Conservation (phyloP, 2,888 invertebrate genomes). For the Folsomia manolachei region DNA sequence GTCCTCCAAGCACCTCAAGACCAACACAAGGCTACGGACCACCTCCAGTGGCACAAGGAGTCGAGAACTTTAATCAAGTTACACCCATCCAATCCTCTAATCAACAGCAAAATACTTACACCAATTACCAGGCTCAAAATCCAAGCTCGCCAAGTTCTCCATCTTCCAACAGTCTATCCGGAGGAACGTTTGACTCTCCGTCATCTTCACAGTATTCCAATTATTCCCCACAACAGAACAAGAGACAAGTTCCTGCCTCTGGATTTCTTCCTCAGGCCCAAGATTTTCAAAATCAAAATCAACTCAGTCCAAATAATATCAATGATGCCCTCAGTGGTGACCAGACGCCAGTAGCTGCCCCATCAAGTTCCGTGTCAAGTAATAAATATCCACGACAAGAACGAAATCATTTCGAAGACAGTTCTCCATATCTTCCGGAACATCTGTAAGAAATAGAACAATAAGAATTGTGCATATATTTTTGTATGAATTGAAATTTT, state of each 20-base stretch:
- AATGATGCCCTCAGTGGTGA: background rate
- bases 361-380: background rate
- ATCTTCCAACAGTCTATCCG: background rate
- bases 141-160: background rate
- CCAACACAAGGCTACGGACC: slow-evolving; percentile 18
- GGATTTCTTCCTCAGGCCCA: no score
- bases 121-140: background rate
- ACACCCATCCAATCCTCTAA: no score
- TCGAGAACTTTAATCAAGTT: background rate
- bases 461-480: no score
- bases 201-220: background rate
- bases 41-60: background rate
- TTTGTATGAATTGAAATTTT: no score
- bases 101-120: background rate
- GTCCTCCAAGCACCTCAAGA: slow-evolving; percentile 14
- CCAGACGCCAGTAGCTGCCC: background rate
- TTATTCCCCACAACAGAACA: background rate
- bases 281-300: background rate
- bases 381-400: slow-evolving; percentile 12
- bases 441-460: slow-evolving; percentile 18
- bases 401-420: background rate
- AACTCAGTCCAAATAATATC: background rate
- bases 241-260: background rate
- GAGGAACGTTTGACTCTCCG: background rate
- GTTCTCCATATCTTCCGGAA: slow-evolving; percentile 15